A percentile compares a stretch with the other conserved stretches of the same genome.
phyloP scores from a whole-genome alignment of 1,140 invertebrate genomes.

The Manduca sexta region DNA sequence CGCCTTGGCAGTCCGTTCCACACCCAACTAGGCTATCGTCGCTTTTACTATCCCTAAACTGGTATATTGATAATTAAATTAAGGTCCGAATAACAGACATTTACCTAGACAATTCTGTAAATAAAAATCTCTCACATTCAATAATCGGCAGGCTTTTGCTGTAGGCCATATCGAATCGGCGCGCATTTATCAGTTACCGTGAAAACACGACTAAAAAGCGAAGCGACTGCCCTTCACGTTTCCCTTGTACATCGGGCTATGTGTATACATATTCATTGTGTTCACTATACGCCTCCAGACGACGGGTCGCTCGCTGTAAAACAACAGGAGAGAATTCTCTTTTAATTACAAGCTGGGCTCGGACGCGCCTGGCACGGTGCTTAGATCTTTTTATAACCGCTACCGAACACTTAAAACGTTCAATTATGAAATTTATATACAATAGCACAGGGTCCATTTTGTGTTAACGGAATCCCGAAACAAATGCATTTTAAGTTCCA shows the following conservation, averaged over 20 bases:
- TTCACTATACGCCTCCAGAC: slow-evolving; percentile 23
- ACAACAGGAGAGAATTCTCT: slow-evolving; percentile 30
- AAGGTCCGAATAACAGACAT: too few relatives aligned
- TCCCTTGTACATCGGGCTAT: slow-evolving; percentile 8
- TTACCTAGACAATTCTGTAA: too few relatives aligned
- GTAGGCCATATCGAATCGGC: too few relatives aligned
- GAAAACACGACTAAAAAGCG: slow-evolving; percentile 12
- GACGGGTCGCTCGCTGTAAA: slow-evolving; percentile 20
- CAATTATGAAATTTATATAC: slow-evolving; percentile 15
- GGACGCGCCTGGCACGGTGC: slow-evolving; percentile 18
- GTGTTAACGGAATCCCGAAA: not conserved
- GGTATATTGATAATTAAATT: too few relatives aligned
- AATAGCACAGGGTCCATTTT: slow-evolving; percentile 8
- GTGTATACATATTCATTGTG: slow-evolving; percentile 22
- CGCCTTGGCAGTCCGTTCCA: too few relatives aligned
- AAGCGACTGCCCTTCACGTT: slow-evolving; percentile 15
- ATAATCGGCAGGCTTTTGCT: too few relatives aligned
- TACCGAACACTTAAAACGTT: slow-evolving; percentile 2
- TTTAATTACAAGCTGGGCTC: slow-evolving; percentile 28
- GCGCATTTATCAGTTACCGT: slow-evolving; percentile 2
- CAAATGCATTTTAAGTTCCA: not conserved
- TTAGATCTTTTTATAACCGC: slow-evolving; percentile 23
- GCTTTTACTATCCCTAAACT: too few relatives aligned
- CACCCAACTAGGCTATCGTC: too few relatives aligned
- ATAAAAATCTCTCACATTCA: too few relatives aligned